These are phyloP conservation scores for Lophura nycthemera DNA, from an alignment of 2,113 vertebrate species.

Conservation along the genomic window DNA sequence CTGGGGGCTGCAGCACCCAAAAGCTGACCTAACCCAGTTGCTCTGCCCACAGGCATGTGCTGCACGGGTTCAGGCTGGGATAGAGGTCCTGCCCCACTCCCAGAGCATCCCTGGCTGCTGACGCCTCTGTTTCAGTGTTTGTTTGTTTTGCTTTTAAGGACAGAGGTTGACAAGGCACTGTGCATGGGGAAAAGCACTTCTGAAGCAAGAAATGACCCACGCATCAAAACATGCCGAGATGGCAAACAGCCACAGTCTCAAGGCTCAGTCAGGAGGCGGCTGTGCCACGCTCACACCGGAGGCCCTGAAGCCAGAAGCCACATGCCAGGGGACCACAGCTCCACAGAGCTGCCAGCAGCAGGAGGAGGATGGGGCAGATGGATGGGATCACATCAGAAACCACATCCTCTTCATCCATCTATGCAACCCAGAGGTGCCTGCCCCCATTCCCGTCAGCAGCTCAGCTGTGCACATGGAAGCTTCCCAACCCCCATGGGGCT, in stretches of 20 bases:
- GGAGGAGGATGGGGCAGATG: background rate
- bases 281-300: background rate
- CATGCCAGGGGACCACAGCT: fast-evolving
- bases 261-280: background rate
- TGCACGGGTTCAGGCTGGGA: background rate
- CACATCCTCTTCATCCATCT: background rate
- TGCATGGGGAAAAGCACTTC: background rate
- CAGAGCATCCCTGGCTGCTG: background rate
- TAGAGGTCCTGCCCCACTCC: background rate
- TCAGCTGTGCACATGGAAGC: background rate
- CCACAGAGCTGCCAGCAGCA: background rate
- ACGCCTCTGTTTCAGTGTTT: background rate
- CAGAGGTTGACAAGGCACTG: background rate
- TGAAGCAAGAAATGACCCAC: fast-evolving
- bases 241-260: background rate
- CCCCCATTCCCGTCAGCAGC: background rate
- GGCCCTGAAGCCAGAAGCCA: background rate
- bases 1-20: background rate
- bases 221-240: fast-evolving
- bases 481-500: background rate
- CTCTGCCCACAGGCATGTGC: fast-evolving
- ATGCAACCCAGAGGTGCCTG: background rate
- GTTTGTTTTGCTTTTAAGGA: background rate
- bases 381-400: background rate
- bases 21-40: background rate